Conservation (phyloP, 2,888 invertebrate species). For the Hirtodrosophila alboralis region DNA sequence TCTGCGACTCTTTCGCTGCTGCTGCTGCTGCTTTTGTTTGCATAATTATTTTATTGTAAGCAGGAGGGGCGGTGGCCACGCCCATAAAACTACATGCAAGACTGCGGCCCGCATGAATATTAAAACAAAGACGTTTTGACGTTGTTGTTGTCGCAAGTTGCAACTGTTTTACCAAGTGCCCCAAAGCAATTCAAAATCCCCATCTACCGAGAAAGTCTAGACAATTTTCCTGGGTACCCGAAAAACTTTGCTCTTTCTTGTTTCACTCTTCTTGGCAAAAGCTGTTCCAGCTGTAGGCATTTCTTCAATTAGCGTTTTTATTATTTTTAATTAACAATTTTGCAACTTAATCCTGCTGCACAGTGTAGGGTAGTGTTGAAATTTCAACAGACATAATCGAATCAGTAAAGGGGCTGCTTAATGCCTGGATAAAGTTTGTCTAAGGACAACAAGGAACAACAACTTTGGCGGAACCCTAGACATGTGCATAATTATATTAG, state of each 20-base stretch:
- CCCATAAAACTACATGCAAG: constrained; percentile 52
- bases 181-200: constrained; percentile 37
- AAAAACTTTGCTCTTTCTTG: constrained; percentile 54
- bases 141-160: constrained; percentile 38
- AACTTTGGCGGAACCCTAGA: constrained; percentile 49
- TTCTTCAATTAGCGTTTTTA: constrained; percentile 77
- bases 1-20: constrained; percentile 25
- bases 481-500: constrained; percentile 72
- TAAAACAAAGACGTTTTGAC: constrained; percentile 61
- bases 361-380: constrained; percentile 36
- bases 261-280: constrained; percentile 8
- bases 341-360: constrained; percentile 68
- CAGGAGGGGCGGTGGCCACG: constrained; percentile 30
- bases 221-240: constrained; percentile 43
- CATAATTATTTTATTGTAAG: constrained; percentile 75
- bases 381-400: constrained; percentile 62
- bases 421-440: constrained; percentile 67
- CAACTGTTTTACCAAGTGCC: constrained; percentile 60
- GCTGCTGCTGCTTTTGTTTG: constrained; percentile 58
- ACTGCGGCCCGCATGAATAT: constrained; percentile 67
- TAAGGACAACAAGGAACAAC: constrained; percentile 48
- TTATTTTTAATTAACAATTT: constrained; percentile 79
- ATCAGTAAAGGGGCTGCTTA: constrained; percentile 56
- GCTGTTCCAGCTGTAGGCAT: constrained; percentile 58
- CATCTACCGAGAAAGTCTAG: constrained; percentile 40